Base-by-base conservation (phyloP, 1,140 invertebrate species). In the Phortica variegata region DNA sequence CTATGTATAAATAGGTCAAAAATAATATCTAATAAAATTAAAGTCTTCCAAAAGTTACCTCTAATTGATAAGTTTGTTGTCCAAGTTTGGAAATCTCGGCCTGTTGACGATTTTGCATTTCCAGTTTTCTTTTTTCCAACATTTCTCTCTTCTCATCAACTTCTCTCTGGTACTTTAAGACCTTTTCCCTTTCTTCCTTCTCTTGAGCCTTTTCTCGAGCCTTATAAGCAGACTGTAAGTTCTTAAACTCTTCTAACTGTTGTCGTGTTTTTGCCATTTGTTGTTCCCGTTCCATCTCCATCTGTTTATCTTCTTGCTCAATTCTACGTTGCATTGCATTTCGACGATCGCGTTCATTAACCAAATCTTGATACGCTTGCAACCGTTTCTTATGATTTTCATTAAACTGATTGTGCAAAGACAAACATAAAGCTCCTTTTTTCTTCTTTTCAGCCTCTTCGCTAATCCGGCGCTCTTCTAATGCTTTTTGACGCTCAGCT, bases 1-100 rank as follows among this genome's bases (percentile, higher is more conserved):
- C 61, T 65, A 19, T 9, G 17, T 13, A 6, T 8, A 19, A 7
- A n/a, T 17, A 17, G 4, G 16, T 38, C 36, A 19, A 16, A 37
- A n/a, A 15, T 3, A 16, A 45, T 7, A 18, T 20, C 1, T 18
- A 9, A 13, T n/a, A 1, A 17, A 5, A 15, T 9, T 16, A 8
- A 1, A 37, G 12, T 1, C 21, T 2, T 36, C 9, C 34, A 12
- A 2, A 16, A 37, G 52, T 34, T 21, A 58, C 57, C 57, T 68
- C 54, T 3, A 60, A 21, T 26, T 68, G 43, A n/a, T 36, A 13
- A 3, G 63, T 36, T 12, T 69, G 40, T 2, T 63, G 34, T 2
- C 63, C 63, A 15, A 68, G 47, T 6, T 40, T 37, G 13, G 54
- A 63, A 15, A 68, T 69, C 32, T 60, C 43, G 5, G 5, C 23